Percentiles rank a stretch among this genome's conserved stretches.
Conservation (phyloP, 2,888 invertebrate species). For the Aquatica leii region DNA sequence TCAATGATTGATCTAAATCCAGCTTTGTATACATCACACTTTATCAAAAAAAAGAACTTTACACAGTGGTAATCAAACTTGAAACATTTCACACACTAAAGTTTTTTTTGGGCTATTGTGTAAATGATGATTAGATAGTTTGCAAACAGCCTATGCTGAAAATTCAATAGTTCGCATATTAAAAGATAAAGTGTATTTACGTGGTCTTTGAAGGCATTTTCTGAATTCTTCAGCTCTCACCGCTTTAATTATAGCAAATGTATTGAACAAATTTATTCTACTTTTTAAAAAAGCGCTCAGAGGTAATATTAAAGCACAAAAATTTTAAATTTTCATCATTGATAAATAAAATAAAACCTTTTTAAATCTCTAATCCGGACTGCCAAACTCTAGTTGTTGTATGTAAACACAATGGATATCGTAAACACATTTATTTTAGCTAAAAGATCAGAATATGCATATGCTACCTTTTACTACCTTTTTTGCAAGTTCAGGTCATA, state of each 20-base stretch:
- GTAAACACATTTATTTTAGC: too few relatives aligned
- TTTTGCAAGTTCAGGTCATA: not conserved
- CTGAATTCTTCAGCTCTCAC: too few relatives aligned
- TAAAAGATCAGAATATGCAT: not conserved
- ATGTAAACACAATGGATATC: not conserved
- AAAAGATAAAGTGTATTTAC: conserved; percentile 1
- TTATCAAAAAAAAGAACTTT: not conserved
- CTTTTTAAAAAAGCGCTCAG: not conserved
- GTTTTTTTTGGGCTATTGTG: conserved; percentile 13
- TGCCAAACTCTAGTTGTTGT: not conserved
- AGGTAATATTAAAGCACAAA: not conserved
- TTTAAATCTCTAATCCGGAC: not conserved
- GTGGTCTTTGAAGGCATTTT: too few relatives aligned
- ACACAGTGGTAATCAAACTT: not conserved
- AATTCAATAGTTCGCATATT: too few relatives aligned
- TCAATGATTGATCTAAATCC: conserved; percentile 14
- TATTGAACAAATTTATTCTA: not conserved
- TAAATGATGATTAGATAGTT: conserved; percentile 9
- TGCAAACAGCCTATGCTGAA: too few relatives aligned
- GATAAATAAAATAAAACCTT: not conserved
- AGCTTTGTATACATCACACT: conserved; percentile 7
- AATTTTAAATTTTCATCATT: not conserved
- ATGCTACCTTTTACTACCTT: conserved; percentile 1
- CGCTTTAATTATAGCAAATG: too few relatives aligned
- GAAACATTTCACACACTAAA: conserved; percentile 15